Percentiles rank a stretch among this genome's conserved stretches.
These are phyloP conservation scores for Ochropacha duplaris DNA, from an alignment of 2,888 invertebrate species.

Conservation along the genomic window DNA sequence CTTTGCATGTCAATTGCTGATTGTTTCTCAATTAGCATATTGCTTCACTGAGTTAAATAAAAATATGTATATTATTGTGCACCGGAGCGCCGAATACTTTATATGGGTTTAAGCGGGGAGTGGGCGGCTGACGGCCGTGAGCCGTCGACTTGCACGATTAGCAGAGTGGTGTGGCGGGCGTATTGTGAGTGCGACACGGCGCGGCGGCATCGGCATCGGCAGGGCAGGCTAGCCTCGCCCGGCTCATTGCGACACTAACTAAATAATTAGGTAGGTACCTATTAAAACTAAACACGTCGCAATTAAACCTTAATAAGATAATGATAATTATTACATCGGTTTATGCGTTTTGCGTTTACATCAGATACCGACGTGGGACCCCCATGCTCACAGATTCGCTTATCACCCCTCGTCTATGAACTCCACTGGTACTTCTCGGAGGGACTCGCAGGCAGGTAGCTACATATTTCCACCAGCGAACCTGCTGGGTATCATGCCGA, in stretches of 20 bases:
- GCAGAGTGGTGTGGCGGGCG: conserved; percentile 41
- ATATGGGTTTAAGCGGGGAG: conserved; percentile 78
- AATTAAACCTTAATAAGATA: too few species aligned
- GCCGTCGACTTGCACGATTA: conserved; percentile 67
- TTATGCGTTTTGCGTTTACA: too few species aligned
- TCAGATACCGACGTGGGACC: too few species aligned
- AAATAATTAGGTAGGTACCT: conserved; percentile 31
- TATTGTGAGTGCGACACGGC: conserved; percentile 24
- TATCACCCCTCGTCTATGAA: too few species aligned
- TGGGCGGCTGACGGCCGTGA: conserved; percentile 80
- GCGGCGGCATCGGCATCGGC: background rate
- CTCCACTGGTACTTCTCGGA: too few species aligned
- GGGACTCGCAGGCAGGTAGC: too few species aligned
- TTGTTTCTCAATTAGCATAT: conserved; percentile 67
- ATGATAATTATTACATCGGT: too few species aligned
- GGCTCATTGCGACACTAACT: conserved; percentile 60
- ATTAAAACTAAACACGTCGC: conserved; percentile 53
- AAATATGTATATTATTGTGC: conserved; percentile 74
- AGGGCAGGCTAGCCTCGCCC: conserved; percentile 42
- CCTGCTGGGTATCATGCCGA: too few species aligned
- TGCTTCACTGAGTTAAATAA: conserved; percentile 62
- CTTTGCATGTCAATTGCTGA: conserved; percentile 24
- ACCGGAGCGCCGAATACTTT: conserved; percentile 67
- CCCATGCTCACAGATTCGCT: too few species aligned
- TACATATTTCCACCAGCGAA: too few species aligned